Conservation (phyloP, 92 coral and sea anemone species). For the Montipora capitata region DNA sequence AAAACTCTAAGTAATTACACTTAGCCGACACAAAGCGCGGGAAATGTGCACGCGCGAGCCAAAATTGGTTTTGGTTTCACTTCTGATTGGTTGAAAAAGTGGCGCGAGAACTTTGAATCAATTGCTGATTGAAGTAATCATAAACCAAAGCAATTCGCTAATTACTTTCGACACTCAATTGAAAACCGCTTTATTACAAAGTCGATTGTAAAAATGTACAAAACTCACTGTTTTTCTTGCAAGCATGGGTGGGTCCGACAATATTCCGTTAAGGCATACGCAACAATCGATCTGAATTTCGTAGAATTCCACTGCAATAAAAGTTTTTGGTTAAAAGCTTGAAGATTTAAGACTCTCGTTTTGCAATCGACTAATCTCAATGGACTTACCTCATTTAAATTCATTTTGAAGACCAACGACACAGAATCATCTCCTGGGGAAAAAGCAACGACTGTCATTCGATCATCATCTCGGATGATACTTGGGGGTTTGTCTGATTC, state of each 20-base stretch:
- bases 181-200: no score
- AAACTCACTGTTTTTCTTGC: conserved; percentile 6
- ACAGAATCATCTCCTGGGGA: conserved; percentile 28
- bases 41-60: no score
- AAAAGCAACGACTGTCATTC: neutral
- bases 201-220: neutral
- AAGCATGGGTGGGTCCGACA: conserved; percentile 30
- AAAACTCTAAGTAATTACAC: no score
- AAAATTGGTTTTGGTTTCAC: no score
- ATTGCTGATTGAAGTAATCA: no score
- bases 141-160: no score
- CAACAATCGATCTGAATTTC: conserved; percentile 21
- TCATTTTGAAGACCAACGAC: conserved; percentile 32
- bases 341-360: no score
- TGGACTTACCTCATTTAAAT: conserved; percentile 16
- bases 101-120: no score
- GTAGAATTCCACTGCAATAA: conserved; percentile 34
- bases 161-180: no score
- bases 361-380: neutral
- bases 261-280: conserved; percentile 27
- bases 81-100: no score
- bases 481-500: neutral
- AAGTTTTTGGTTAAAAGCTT: neutral
- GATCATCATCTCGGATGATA: no score
- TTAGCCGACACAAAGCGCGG: no score